Evolutionary conservation across 2,113 vertebrate species (phyloP).

Genomic region (Xenopus tropicalis): UCB_Xtro_10.0 CM004449.2:46871501-46872000

Average conservation of each 20-base stretch:
- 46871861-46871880: not conserved
- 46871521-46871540: no score
- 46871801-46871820: conserved; percentile 9
- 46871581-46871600: not conserved
- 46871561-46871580: not conserved
- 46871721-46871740: conserved; percentile 34
- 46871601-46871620: conserved; percentile 8
- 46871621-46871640: conserved; percentile 36
- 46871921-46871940: not conserved
- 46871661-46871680: conserved; percentile 36
- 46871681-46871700: conserved; percentile 39
- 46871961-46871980: no score
- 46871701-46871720: conserved; percentile 31
- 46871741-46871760: conserved; percentile 31
- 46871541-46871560: no score
- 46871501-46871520: no score
- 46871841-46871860: not conserved
- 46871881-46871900: not conserved
- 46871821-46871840: not conserved
- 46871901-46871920: not conserved
- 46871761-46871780: conserved; percentile 21
- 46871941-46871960: no score
- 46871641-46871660: conserved; percentile 41
- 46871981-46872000: no score
- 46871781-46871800: conserved; percentile 9